Evolutionary conservation across 1,140 invertebrate genomes (phyloP).

Genomic region (Phymorhynchus buccinoides): DNA sequence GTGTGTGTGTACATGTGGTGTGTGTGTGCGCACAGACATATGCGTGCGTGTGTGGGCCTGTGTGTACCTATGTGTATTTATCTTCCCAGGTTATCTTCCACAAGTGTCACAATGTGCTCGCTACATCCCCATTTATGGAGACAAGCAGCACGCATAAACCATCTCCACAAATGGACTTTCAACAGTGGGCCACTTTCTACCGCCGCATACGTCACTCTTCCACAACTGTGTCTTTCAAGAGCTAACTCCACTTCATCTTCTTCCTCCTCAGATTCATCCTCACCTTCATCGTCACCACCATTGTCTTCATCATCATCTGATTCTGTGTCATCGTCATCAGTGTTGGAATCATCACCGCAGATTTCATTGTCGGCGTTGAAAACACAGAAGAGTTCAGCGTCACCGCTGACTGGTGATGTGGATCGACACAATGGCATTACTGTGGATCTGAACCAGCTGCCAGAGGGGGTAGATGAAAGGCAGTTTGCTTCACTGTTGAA

Average conservation of each 20-base stretch:
- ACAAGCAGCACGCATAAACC: background rate
- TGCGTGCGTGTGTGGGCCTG: no score
- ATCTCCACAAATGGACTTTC: background rate
- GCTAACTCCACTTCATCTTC: background rate
- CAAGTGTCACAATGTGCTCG: background rate
- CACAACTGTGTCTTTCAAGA: background rate
- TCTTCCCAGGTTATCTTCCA: background rate
- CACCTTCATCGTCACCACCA: conserved; percentile 18
- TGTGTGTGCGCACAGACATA: no score
- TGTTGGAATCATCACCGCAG: conserved; percentile 8
- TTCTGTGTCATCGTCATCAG: conserved; percentile 13
- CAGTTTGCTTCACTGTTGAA: background rate
- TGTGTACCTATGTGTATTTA: no score
- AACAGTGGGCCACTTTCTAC: background rate
- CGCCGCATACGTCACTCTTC: background rate
- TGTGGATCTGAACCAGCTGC: background rate
- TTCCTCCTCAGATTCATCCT: background rate
- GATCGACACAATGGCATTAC: background rate
- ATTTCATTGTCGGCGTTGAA: conserved; percentile 4
- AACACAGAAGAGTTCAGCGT: no score
- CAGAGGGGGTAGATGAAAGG: background rate
- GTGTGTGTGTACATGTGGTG: no score
- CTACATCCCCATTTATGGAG: background rate
- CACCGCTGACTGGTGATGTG: background rate
- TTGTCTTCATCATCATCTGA: background rate